Evolutionary conservation across 2,797 vertebrate species (phyloP).

Genomic region (Phataginus tricuspis): DNA sequence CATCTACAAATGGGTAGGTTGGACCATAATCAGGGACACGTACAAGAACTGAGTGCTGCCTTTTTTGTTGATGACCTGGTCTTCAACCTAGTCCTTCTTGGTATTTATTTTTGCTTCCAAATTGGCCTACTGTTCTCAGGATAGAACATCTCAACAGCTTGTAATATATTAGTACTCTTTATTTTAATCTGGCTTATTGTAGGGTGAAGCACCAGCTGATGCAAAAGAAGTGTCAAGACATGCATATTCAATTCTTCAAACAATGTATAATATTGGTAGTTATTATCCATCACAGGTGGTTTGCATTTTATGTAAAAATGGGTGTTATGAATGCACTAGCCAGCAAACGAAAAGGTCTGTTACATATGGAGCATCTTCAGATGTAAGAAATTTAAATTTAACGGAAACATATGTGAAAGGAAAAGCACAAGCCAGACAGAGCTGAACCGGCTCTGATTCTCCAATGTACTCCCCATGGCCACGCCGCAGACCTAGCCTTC

Average conservation of each 20-base stretch:
- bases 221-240: not conserved
- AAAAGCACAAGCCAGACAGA: not conserved
- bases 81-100: not conserved
- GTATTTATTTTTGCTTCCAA: not conserved
- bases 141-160: not conserved
- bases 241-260: not conserved
- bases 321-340: not conserved
- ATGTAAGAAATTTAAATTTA: constrained; percentile 25
- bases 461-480: not conserved
- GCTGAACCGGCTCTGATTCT: not conserved
- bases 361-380: not conserved
- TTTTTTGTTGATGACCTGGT: not conserved
- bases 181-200: not conserved
- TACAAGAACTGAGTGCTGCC: not conserved
- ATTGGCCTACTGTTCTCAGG: not conserved
- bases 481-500: not conserved
- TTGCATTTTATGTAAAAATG: constrained; percentile 5
- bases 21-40: not conserved
- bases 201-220: not conserved
- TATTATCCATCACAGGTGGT: not conserved
- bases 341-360: constrained; percentile 20
- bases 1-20: not conserved
- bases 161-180: not conserved
- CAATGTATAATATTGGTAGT: not conserved
- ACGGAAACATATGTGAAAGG: not conserved